A percentile compares a stretch with the other conserved stretches of the same genome.
Conservation (phyloP, 35 echinoderm and acorn worm genomes). For the Amphiura filiformis region DNA sequence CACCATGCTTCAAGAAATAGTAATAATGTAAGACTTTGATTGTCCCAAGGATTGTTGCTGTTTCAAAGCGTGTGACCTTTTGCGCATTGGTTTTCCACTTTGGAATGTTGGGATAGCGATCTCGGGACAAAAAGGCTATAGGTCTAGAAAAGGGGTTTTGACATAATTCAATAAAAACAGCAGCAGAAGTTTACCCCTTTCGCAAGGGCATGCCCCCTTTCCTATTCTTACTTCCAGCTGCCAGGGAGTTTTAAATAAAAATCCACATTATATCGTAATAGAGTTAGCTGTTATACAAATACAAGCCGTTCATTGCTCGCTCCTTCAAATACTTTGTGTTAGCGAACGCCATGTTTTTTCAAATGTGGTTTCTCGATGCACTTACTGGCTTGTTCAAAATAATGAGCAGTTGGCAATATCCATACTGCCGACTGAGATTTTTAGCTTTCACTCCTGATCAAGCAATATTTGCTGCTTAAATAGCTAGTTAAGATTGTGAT, state of each 20-base stretch:
- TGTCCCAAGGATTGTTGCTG: not conserved
- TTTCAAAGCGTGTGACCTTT: not conserved
- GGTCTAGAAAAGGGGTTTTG: not conserved
- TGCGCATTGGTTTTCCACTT: not conserved
- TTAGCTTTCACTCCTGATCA: not conserved
- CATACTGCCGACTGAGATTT: not conserved
- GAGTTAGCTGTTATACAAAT: too few species aligned
- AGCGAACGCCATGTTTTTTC: too few species aligned
- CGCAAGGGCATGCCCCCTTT: too few species aligned
- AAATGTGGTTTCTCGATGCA: too few species aligned
- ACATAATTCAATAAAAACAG: too few species aligned
- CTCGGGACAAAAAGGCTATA: not conserved
- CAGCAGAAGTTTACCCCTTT: too few species aligned
- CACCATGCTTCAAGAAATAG: too few species aligned
- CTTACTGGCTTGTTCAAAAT: not conserved
- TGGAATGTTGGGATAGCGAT: not conserved
- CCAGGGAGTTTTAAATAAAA: too few species aligned
- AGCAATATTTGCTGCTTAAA: not conserved
- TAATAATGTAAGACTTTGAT: not conserved
- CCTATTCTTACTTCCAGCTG: too few species aligned
- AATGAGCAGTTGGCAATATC: not conserved
- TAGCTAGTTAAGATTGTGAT: not conserved
- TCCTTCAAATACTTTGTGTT: too few species aligned
- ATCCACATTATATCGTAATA: too few species aligned
- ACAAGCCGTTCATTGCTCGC: too few species aligned